A percentile compares a stretch with the other conserved stretches of the same genome.
These are phyloP conservation scores for Uromys caudimaculatus DNA, from an alignment of 2,797 vertebrate species.

Conservation along the genomic window DNA sequence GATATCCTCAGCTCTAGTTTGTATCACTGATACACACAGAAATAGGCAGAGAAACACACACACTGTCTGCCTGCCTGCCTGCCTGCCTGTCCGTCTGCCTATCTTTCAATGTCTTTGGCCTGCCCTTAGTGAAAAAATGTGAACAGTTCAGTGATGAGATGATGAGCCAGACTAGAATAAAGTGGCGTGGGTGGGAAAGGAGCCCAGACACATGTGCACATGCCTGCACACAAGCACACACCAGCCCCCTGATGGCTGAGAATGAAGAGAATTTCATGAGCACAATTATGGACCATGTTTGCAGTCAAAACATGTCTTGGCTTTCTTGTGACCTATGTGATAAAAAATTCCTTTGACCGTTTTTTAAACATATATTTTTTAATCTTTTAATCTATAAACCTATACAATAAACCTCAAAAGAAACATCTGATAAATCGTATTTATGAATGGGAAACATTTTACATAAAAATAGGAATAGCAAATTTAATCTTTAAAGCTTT, in stretches of 20 bases:
- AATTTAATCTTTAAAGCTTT: not conserved
- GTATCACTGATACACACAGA: not conserved
- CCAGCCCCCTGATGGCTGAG: not conserved
- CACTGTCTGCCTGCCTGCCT: too few species aligned
- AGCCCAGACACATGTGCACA: not conserved
- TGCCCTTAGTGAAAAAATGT: not conserved
- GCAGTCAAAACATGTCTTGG: not conserved
- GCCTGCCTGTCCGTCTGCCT: too few species aligned
- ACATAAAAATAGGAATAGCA: not conserved
- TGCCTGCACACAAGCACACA: not conserved
- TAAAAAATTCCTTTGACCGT: not conserved
- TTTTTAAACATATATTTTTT: not conserved
- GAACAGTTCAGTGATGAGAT: not conserved
- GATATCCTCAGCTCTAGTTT: not conserved
- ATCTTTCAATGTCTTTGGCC: not conserved
- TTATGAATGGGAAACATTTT: not conserved
- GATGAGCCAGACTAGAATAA: not conserved
- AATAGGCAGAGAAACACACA: not conserved
- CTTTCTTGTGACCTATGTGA: not conserved
- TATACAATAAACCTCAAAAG: not conserved
- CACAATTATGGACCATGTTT: not conserved
- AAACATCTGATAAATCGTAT: not conserved
- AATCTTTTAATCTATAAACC: not conserved
- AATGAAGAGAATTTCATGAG: not conserved
- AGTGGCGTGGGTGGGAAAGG: not conserved